Evolutionary conservation across 2,113 vertebrate genomes (phyloP).

Genomic region (Hippocampus mohnikei): DNA sequence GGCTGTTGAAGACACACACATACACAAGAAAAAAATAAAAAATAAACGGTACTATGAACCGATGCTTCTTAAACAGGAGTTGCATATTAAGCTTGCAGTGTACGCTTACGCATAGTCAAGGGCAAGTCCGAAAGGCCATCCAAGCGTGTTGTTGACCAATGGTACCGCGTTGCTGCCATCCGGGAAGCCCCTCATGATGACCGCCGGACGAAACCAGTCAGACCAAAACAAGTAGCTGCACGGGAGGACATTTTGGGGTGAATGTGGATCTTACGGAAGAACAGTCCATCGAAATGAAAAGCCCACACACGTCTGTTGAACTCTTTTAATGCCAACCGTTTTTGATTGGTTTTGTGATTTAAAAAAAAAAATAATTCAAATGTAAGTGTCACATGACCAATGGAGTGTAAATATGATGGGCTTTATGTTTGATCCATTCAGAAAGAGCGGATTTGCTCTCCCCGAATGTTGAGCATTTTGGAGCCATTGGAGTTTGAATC

Average conservation of each 20-base stretch:
- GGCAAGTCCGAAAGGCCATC: constrained; percentile 62
- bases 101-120: constrained; percentile 60
- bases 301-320: too few relatives aligned
- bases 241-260: neutral
- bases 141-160: constrained; percentile 68
- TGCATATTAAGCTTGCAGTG: neutral
- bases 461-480: too few relatives aligned
- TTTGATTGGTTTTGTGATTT: too few relatives aligned
- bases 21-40: too few relatives aligned
- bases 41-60: neutral
- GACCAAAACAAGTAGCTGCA: constrained; percentile 70
- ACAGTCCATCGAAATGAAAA: too few relatives aligned
- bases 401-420: too few relatives aligned
- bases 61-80: neutral
- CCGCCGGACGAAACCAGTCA: constrained; percentile 66
- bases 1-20: constrained; percentile 33
- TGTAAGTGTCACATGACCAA: too few relatives aligned
- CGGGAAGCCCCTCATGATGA: constrained; percentile 62
- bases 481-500: too few relatives aligned
- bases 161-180: constrained; percentile 65
- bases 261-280: neutral
- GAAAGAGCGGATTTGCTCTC: too few relatives aligned
- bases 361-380: too few relatives aligned
- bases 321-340: too few relatives aligned
- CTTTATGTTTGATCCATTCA: too few relatives aligned